These are phyloP conservation scores for Lochmaea crataegi DNA, from an alignment of 2,888 invertebrate species.

Conservation along the genomic window DNA sequence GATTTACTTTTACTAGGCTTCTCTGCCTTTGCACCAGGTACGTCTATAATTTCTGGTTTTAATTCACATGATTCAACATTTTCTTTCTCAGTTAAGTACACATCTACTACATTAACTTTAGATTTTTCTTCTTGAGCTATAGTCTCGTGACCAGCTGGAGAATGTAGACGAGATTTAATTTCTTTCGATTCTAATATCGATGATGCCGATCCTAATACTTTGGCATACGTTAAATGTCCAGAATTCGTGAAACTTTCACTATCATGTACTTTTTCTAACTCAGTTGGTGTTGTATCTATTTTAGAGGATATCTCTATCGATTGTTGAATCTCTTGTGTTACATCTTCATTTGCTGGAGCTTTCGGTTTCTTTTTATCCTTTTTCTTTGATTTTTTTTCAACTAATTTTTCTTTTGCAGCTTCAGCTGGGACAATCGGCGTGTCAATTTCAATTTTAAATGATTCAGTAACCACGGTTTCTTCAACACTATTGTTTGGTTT, in stretches of 20 bases:
- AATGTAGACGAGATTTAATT: background rate
- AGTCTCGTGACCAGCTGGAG: background rate
- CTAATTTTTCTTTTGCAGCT: background rate
- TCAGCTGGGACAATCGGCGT: background rate
- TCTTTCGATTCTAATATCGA: background rate
- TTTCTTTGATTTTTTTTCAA: background rate
- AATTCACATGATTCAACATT: background rate
- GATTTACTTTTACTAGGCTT: background rate
- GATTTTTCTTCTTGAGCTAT: background rate
- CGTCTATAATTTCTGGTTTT: background rate
- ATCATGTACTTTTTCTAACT: background rate
- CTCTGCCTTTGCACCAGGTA: background rate
- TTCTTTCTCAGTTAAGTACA: background rate
- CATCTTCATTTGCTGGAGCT: background rate
- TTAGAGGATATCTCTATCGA: background rate
- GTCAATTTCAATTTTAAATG: background rate
- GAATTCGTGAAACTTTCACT: background rate
- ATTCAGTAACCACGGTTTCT: background rate
- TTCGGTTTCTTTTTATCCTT: background rate
- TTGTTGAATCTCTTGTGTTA: background rate
- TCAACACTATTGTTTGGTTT: constrained; percentile 5
- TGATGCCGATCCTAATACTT: background rate
- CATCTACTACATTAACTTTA: background rate
- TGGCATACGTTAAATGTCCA: background rate
- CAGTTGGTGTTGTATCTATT: background rate